phyloP scores from a whole-genome alignment of 2,797 vertebrate species.

The Molossus molossus region DNA sequence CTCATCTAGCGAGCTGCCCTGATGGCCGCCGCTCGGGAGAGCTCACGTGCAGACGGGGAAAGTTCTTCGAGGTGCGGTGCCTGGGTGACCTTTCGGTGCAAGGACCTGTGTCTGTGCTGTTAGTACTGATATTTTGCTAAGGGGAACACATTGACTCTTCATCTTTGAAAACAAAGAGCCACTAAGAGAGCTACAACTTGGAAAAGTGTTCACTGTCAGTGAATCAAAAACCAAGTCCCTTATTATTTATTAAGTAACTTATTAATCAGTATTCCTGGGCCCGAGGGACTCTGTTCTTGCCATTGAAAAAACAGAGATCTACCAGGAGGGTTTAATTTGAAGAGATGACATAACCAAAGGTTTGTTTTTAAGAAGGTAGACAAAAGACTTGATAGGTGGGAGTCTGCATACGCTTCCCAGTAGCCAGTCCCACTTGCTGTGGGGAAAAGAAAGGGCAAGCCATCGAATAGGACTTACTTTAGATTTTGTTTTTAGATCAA shows the following conservation, averaged over 20 bases:
- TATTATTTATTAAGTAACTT: constrained; percentile 3
- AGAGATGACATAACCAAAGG: background rate
- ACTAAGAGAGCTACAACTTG: background rate
- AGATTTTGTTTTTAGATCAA: constrained; percentile 63
- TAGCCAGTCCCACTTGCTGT: background rate
- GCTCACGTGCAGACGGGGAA: background rate
- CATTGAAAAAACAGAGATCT: constrained; percentile 6
- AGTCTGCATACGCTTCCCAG: background rate
- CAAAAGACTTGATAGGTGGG: background rate
- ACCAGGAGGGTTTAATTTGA: background rate
- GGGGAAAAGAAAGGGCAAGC: background rate
- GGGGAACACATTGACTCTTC: background rate
- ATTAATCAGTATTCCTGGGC: background rate
- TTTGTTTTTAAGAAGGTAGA: background rate
- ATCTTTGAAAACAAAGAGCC: constrained; percentile 50
- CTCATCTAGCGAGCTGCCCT: constrained; percentile 86
- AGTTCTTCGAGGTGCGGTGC: constrained; percentile 12
- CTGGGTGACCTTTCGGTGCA: background rate
- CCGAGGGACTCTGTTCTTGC: background rate
- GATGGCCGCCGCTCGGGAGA: constrained; percentile 80
- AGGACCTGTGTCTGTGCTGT: background rate
- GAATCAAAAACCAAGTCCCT: background rate
- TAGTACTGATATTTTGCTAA: background rate
- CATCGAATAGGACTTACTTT: background rate
- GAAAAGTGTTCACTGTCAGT: background rate